phyloP scores from a whole-genome alignment of 1,140 invertebrate species.

The Pogonomyrmex californicus region DNA sequence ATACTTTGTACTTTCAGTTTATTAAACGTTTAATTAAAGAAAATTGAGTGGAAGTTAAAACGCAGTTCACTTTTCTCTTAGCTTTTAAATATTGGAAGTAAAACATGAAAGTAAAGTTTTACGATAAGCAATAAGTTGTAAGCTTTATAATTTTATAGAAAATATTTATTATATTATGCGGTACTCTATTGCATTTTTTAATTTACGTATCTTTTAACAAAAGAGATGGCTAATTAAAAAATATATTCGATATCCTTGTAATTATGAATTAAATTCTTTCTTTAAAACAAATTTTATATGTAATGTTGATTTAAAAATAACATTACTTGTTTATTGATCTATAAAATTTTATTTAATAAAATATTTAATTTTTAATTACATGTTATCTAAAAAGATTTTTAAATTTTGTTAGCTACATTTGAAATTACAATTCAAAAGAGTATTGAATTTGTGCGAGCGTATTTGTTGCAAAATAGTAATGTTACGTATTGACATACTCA shows the following conservation, averaged over 20 bases:
- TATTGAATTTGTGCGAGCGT: not conserved
- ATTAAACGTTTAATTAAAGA: conserved; percentile 27
- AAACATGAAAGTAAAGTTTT: not conserved
- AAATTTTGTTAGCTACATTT: not conserved
- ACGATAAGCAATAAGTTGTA: not conserved
- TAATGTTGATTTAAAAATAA: not conserved
- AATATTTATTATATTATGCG: not conserved
- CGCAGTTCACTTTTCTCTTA: not conserved
- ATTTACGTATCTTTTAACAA: not conserved
- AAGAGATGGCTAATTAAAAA: not conserved
- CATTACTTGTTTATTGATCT: not conserved
- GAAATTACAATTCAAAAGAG: conserved; percentile 1
- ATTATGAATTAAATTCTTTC: no score
- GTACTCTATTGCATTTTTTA: not conserved
- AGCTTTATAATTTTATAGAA: not conserved
- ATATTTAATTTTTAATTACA: conserved; percentile 14
- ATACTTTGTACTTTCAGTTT: conserved; percentile 5
- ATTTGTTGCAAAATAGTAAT: not conserved
- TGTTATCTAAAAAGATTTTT: not conserved
- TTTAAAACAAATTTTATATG: not conserved
- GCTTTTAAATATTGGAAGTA: not conserved
- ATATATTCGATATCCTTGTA: not conserved
- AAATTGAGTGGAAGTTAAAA: no score
- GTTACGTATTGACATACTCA: not conserved
- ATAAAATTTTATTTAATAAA: conserved; percentile 3